phyloP scores from a whole-genome alignment of 1,140 invertebrate genomes.

The Ceratitis capitata region DNA sequence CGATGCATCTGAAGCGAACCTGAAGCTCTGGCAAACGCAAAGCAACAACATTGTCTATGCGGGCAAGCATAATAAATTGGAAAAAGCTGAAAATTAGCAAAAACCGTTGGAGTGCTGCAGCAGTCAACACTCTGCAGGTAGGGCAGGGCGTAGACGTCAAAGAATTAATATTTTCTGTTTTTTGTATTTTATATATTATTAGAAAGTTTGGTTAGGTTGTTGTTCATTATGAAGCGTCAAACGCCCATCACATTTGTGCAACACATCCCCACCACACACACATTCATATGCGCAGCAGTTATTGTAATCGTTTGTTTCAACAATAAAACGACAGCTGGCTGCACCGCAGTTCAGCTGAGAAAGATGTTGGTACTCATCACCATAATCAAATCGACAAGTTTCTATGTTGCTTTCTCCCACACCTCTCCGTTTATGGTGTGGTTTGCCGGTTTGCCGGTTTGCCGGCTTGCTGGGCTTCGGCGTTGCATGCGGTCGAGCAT shows the following conservation, averaged over 20 bases:
- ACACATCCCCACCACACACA: background rate
- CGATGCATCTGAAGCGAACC: no score
- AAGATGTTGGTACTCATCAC: background rate
- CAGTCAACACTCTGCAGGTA: background rate
- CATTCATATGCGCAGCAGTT: no score
- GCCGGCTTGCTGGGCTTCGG: no score
- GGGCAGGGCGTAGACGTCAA: background rate
- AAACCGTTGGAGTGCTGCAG: background rate
- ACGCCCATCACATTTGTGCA: background rate
- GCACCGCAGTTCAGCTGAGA: background rate
- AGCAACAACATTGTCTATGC: background rate
- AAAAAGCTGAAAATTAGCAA: conserved; percentile 3
- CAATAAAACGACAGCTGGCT: background rate
- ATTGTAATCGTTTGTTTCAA: background rate
- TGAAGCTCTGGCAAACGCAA: conserved; percentile 2
- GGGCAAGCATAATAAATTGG: background rate
- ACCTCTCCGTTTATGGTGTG: background rate
- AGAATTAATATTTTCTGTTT: conserved; percentile 34
- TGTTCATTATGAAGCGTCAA: background rate
- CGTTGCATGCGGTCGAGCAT: background rate
- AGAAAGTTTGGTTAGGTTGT: conserved; percentile 19
- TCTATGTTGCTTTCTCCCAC: background rate
- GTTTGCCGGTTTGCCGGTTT: background rate
- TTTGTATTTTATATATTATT: no score
- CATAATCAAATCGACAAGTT: conserved; percentile 15